Evolutionary conservation across 2,113 vertebrate species (phyloP).

Genomic region (Rousettus leschenaultii): DNA sequence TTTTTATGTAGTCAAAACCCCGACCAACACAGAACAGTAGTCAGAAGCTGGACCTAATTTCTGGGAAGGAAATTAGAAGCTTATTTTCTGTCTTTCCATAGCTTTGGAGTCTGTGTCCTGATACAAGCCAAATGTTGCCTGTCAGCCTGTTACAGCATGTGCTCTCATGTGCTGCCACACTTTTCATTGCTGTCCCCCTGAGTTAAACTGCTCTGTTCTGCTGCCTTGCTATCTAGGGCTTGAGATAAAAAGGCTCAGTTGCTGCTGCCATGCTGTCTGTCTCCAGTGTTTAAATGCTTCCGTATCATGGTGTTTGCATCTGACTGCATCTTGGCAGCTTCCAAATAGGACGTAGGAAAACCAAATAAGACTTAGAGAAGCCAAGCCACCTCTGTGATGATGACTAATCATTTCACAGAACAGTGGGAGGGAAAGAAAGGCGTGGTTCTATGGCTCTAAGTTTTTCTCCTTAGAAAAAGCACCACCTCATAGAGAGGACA

Average conservation of each 20-base stretch:
- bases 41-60: conserved; percentile 69
- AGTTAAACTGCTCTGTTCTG: conserved; percentile 61
- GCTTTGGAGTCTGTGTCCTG: conserved; percentile 19
- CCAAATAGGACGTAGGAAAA: conserved; percentile 42
- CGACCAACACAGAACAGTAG: conserved; percentile 61
- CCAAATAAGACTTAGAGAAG: conserved; percentile 65
- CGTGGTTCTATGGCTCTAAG: not conserved
- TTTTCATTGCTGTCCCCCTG: conserved; percentile 41
- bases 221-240: conserved; percentile 58
- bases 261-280: conserved; percentile 59
- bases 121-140: conserved; percentile 70
- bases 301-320: conserved; percentile 59
- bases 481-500: not conserved
- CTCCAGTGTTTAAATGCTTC: conserved; percentile 70
- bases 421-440: conserved; percentile 32
- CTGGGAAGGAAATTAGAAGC: conserved; percentile 66
- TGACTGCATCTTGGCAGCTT: conserved; percentile 75
- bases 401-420: conserved; percentile 65
- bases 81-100: conserved; percentile 62
- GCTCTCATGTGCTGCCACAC: conserved; percentile 9
- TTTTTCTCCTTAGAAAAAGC: not conserved
- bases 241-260: conserved; percentile 62
- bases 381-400: conserved; percentile 43
- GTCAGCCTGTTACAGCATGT: conserved; percentile 56
- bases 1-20: conserved; percentile 51